These are phyloP conservation scores for Pogona vitticeps DNA, from an alignment of 2,113 vertebrate genomes.

Conservation along the genomic window DNA sequence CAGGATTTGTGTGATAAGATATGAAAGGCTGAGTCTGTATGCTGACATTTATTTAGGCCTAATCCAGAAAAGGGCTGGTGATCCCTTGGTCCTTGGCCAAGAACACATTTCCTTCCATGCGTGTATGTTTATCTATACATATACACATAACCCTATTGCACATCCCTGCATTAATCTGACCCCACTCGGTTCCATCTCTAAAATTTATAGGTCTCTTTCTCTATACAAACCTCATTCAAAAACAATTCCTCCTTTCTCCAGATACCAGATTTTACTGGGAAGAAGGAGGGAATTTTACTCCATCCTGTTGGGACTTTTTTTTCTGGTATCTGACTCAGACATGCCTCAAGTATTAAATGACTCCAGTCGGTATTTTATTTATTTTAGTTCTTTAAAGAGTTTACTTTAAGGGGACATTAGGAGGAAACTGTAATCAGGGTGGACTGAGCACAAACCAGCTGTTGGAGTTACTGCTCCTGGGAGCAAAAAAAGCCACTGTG, in stretches of 20 bases:
- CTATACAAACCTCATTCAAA: not conserved
- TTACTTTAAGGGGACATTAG: conserved; percentile 27
- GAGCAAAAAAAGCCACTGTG: not conserved
- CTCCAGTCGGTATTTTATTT: conserved; percentile 21
- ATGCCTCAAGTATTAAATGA: not conserved
- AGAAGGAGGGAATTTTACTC: not conserved
- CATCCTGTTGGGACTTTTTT: not conserved
- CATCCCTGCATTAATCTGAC: not conserved
- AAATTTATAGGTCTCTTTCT: not conserved
- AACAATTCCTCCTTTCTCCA: not conserved
- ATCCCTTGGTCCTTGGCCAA: no score
- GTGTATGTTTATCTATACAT: not conserved
- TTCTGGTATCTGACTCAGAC: not conserved
- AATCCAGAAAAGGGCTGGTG: not conserved
- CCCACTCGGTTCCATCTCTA: no score
- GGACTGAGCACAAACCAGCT: conserved; percentile 4
- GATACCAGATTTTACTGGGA: not conserved
- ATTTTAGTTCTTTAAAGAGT: conserved; percentile 29
- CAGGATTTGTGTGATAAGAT: no score
- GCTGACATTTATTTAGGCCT: not conserved
- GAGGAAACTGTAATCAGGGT: conserved; percentile 19
- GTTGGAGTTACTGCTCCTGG: not conserved
- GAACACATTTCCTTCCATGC: not conserved
- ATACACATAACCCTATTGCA: not conserved
- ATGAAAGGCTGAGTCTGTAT: no score